Conservation (phyloP, 1,140 invertebrate species). For the Cydia amplana region DNA sequence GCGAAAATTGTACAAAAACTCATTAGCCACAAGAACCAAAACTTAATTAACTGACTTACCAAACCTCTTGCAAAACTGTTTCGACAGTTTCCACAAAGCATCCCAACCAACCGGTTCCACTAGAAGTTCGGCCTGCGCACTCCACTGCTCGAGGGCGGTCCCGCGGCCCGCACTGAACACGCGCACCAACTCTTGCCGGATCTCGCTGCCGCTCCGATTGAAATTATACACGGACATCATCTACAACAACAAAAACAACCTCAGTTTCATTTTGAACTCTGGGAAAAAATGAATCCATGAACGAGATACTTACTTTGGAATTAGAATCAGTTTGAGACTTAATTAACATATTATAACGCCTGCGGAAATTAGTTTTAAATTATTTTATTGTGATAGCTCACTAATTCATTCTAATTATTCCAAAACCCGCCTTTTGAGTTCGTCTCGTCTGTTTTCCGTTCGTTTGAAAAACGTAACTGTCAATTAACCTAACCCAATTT, state of each 20-base stretch:
- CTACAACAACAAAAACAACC: slow-evolving; percentile 36
- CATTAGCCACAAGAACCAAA: too few species aligned
- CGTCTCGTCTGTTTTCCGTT: slow-evolving; percentile 3
- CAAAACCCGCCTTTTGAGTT: background rate
- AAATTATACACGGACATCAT: slow-evolving; percentile 70
- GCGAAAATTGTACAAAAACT: too few species aligned
- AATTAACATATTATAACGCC: slow-evolving; percentile 14
- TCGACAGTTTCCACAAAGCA: slow-evolving; percentile 72
- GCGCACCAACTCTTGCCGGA: slow-evolving; percentile 59
- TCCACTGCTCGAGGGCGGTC: slow-evolving; percentile 65
- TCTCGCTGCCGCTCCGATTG: slow-evolving; percentile 61
- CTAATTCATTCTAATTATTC: slow-evolving; percentile 4
- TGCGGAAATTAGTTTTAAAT: background rate
- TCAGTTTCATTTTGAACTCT: background rate
- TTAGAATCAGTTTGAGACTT: background rate
- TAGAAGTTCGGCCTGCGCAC: slow-evolving; percentile 61
- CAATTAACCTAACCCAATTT: background rate
- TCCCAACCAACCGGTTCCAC: slow-evolving; percentile 74
- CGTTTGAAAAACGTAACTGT: slow-evolving; percentile 16
- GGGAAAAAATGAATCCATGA: background rate
- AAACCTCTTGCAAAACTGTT: slow-evolving; percentile 72
- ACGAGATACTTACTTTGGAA: slow-evolving; percentile 14
- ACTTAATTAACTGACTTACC: slow-evolving; percentile 48
- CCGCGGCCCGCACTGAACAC: slow-evolving; percentile 63
- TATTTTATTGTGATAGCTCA: background rate